Evolutionary conservation across 1,140 invertebrate genomes (phyloP).

Genomic region (Chionoecetes opilio): DNA sequence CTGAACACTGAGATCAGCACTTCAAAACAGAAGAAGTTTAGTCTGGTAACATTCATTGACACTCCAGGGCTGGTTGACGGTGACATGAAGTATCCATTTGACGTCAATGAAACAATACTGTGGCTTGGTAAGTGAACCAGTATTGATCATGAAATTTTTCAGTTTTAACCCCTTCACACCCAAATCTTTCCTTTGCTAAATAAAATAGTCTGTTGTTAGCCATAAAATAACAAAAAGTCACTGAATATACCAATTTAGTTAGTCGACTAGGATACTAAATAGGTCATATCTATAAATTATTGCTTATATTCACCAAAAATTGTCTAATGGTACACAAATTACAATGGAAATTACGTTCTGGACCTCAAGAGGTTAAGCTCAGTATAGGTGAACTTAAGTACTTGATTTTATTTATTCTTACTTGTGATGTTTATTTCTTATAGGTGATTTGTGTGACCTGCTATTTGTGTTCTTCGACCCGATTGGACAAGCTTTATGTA

Average conservation of each 20-base stretch:
- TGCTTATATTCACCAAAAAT: no score
- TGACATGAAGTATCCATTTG: conserved; percentile 88
- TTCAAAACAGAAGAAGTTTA: conserved; percentile 85
- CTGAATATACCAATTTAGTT: no score
- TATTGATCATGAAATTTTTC: not conserved
- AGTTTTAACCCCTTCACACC: not conserved
- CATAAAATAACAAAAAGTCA: no score
- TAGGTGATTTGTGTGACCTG: conserved; percentile 86
- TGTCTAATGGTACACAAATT: no score
- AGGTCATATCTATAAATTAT: no score
- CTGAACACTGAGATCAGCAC: conserved; percentile 87
- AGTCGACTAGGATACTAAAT: no score
- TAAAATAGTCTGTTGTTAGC: no score
- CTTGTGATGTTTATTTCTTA: conserved; percentile 81
- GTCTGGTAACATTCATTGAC: conserved; percentile 87
- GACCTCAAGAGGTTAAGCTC: no score
- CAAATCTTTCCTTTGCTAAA: no score
- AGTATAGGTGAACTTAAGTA: not conserved
- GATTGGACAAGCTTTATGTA: conserved; percentile 88
- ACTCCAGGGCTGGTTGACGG: conserved; percentile 88
- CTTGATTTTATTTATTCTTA: not conserved
- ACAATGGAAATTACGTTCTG: no score
- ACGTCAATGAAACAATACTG: conserved; percentile 87
- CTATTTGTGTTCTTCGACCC: conserved; percentile 89
- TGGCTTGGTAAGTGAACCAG: conserved; percentile 84